Evolutionary conservation across 2,888 invertebrate genomes (phyloP), one percentile per base, ranked within the genome.

Genomic region (Cosmia trapezina): DNA sequence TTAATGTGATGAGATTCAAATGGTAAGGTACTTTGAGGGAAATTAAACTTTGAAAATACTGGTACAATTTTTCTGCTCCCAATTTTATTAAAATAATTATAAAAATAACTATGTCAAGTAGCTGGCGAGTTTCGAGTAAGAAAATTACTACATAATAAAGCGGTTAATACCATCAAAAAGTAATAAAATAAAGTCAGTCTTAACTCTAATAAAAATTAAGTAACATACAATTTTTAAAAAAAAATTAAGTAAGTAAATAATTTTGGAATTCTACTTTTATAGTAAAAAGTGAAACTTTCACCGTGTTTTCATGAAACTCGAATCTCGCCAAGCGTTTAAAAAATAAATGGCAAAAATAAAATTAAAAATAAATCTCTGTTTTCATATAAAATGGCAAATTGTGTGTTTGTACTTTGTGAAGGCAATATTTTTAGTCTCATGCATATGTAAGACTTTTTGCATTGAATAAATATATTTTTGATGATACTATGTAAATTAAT

Each of bases 331-430:
- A 53, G 14, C 49, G 5, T 70, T 65, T 14, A 59, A 76, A 72
- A 65, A 82, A 66, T 28, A 84, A 76, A 47, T 37, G 2, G 59
- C 54, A 72, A 73, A 61, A 61, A 54, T 60, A 19, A 9, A 77
- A 62, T n/a, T 56, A 54, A 64, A 65, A 70, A 63, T 59, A 63
- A 77, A 71, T 53, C 62, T 59, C 53, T 68, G 56, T 33, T 61
- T 69, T 61, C 5, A 57, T 62, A 63, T 65, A 68, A 54, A 72
- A 68, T 83, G 70, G 86, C 72, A 72, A 70, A 62, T 37, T 57
- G 28, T 68, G 11, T 45, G 14, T 70, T 76, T 81, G 83, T 75
- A 85, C 85, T 75, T 41, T 2, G 2, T 57, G 53, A 84, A 63
- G 78, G 84, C 73, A 84, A 70, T 43, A 54, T 66, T 33, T 62